Evolutionary conservation across 2,113 vertebrate species (phyloP).

Genomic region (Piaya cayana): DNA sequence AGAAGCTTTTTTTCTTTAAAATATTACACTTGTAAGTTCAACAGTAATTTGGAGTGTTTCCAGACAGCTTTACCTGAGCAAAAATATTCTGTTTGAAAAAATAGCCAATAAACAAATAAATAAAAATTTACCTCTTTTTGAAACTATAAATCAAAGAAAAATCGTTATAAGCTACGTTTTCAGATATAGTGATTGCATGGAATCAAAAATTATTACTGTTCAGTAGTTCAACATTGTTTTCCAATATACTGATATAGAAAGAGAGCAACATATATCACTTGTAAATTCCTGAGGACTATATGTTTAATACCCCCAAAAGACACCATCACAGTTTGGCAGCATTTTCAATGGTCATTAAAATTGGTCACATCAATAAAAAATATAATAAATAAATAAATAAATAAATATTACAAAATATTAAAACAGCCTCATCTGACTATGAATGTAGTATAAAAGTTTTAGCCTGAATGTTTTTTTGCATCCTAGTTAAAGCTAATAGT

Average conservation of each 20-base stretch:
- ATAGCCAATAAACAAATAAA: background rate
- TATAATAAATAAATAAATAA: background rate
- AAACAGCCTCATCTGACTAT: conserved; percentile 22
- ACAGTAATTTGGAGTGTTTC: background rate
- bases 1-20: background rate
- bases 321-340: rapidly evolving
- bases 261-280: background rate
- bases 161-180: background rate
- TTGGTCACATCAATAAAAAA: background rate
- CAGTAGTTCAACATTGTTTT: background rate
- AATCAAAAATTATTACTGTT: background rate
- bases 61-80: background rate
- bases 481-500: background rate
- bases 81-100: background rate
- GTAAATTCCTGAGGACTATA: background rate
- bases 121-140: too few species aligned
- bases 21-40: background rate
- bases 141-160: background rate
- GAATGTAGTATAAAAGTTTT: conserved; percentile 39
- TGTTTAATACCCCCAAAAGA: background rate
- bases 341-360: background rate
- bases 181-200: background rate
- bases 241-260: background rate
- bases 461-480: background rate
- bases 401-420: background rate